Percentiles rank a stretch among this genome's conserved stretches.
These are phyloP conservation scores for Trididemnum nubilum DNA, from an alignment of 23 tunicate species.

Conservation along the genomic window DNA sequence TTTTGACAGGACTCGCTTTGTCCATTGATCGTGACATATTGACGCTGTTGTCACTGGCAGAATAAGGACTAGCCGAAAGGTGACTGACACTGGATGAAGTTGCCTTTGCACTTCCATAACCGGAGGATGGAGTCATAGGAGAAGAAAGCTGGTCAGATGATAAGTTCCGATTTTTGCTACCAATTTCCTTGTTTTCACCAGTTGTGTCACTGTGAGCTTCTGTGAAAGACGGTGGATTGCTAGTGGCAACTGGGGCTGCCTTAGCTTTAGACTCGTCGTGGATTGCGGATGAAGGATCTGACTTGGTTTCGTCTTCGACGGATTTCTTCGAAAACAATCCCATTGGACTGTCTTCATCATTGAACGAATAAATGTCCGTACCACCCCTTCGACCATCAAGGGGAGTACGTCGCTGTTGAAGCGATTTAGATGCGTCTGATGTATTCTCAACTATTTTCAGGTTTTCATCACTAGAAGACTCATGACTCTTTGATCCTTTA, in stretches of 20 bases:
- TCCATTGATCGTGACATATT: not conserved
- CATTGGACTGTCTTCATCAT: conserved; percentile 51
- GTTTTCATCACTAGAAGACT: not conserved
- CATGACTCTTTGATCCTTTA: not conserved
- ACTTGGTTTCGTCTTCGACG: not conserved
- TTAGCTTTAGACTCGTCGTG: not conserved
- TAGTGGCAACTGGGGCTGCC: not conserved
- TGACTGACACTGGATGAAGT: conserved; percentile 29
- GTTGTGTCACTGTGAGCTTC: not conserved
- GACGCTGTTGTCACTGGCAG: conserved; percentile 38
- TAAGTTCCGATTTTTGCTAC: not conserved
- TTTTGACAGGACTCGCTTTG: not conserved
- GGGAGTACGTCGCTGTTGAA: not conserved
- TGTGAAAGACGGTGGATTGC: not conserved
- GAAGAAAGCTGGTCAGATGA: conserved; percentile 43
- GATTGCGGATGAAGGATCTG: not conserved
- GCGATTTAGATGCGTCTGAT: not conserved
- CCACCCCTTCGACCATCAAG: conserved; percentile 2
- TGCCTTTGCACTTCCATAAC: conserved; percentile 51
- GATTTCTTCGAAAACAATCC: conserved; percentile 9
- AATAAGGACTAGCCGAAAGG: conserved; percentile 38
- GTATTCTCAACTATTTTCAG: not conserved
- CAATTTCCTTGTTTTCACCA: not conserved
- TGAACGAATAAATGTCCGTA: conserved; percentile 62
- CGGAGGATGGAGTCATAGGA: conserved; percentile 69